Evolutionary conservation across 2,113 vertebrate genomes (phyloP), one percentile per base, ranked within the genome.

Genomic region (Psilopogon haemacephalus): DNA sequence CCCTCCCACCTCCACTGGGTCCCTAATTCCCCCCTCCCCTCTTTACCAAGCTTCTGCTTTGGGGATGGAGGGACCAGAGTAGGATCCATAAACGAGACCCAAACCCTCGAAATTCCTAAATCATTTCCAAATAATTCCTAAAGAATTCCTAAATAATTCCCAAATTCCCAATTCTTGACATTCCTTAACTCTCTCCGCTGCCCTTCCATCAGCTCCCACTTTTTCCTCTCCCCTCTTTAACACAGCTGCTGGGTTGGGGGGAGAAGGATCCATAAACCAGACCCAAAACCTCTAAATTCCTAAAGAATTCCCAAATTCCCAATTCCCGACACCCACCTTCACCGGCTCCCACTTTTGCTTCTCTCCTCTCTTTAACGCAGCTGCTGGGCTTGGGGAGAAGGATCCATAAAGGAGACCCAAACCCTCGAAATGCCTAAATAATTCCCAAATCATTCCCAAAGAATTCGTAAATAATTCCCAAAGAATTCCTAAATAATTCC

Each of bases 1-100:
- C 18, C 44, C 44, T 46, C 44, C 19, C 44, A 20, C 44, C 44
- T 46, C 44, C 8, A 8, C 44, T 19, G 11, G 44, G 19, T 30
- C 58, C 26, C 8, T 9, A 5, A 44, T 70, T 84, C 73, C 50
- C 54, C 30, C 48, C 68, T 60, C 5, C 30, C 10, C 13, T 54
- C 30, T 10, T 0, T 6, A 2, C 0, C 8, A 23, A 48, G 30
- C 42, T 59, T 28, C 23, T 26, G 37, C 21, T 20, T 8, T 3
- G 27, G 15, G 30, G 16, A 19, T 4, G 28, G 27, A 37, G 17
- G 32, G 64, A 65, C 11, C 16, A 73, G 9, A 38, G 8, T 20
- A 48, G n/a, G 6, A 9, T 58, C 40, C 26, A 20, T 23, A 42
- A 8, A 26, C 9, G 11, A 1, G 28, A 21, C 20, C 6, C 7